Conservation (phyloP, 1,140 invertebrate genomes). For the Plectrocnemia conspersa region DNA sequence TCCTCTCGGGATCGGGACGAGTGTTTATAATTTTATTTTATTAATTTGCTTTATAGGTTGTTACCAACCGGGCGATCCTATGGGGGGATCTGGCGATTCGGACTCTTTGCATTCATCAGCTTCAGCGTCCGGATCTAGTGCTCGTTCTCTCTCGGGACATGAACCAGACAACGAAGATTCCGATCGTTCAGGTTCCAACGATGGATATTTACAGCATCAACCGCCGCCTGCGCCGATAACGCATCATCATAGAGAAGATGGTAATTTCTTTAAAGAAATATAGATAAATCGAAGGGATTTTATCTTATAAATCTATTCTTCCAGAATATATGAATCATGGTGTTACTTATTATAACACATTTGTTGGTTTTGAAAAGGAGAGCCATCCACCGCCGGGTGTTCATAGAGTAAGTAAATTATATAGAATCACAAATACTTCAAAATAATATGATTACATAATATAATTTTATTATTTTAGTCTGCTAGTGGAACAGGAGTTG, state of each 20-base stretch:
- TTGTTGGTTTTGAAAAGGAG: conserved; percentile 51
- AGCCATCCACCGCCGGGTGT: conserved; percentile 44
- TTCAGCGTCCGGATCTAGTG: conserved; percentile 40
- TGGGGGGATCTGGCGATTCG: conserved; percentile 53
- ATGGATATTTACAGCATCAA: conserved; percentile 58
- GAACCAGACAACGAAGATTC: conserved; percentile 67
- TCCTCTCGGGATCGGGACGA: background rate
- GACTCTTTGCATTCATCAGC: conserved; percentile 57
- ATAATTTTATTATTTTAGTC: conserved; percentile 21
- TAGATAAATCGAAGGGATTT: background rate
- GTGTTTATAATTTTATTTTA: background rate
- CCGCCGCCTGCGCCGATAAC: conserved; percentile 38
- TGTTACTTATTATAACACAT: conserved; percentile 56
- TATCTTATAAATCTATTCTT: conserved; percentile 11
- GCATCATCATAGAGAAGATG: conserved; percentile 35
- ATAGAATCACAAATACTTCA: background rate
- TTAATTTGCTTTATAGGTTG: conserved; percentile 33
- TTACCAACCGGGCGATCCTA: conserved; percentile 61
- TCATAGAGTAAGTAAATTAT: conserved; percentile 43
- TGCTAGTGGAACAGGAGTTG: conserved; percentile 37
- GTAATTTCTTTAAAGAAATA: conserved; percentile 18
- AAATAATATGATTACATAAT: conserved; percentile 1
- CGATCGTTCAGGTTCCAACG: conserved; percentile 60
- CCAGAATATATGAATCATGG: conserved; percentile 52
- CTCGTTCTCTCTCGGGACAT: conserved; percentile 55